phyloP scores from a whole-genome alignment of 2,888 invertebrate genomes.

The Teleiodes luculella region DNA sequence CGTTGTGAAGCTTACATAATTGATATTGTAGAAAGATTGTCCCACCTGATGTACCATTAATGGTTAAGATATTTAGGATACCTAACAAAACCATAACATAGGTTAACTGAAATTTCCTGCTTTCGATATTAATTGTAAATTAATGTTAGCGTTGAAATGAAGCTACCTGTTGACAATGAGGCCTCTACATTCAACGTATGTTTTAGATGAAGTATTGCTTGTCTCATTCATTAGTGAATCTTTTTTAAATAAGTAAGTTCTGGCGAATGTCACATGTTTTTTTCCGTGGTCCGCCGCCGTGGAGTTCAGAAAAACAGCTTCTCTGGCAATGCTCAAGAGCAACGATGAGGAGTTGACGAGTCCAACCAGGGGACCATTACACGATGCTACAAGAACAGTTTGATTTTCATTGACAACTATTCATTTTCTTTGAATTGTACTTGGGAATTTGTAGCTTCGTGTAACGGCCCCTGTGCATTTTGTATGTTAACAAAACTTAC shows the following conservation, averaged over 20 bases:
- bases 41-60: conserved; percentile 73
- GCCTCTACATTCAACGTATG: conserved; percentile 44
- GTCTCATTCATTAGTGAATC: conserved; percentile 43
- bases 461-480: too few relatives aligned
- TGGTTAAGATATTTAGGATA: conserved; percentile 45
- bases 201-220: conserved; percentile 43
- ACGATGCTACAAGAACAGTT: too few relatives aligned
- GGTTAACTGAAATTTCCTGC: conserved; percentile 29
- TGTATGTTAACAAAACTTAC: too few relatives aligned
- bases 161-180: conserved; percentile 31
- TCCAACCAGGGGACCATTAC: too few relatives aligned
- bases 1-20: conserved; percentile 27
- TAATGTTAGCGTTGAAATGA: conserved; percentile 35
- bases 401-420: too few relatives aligned
- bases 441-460: too few relatives aligned
- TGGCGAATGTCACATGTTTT: neutral
- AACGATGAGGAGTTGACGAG: too few relatives aligned
- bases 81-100: conserved; percentile 29
- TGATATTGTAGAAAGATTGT: conserved; percentile 42
- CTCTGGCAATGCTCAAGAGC: too few relatives aligned
- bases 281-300: neutral
- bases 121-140: conserved; percentile 34
- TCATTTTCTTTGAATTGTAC: too few relatives aligned
- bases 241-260: conserved; percentile 40
- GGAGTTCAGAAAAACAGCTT: too few relatives aligned